A percentile compares a stretch with the other conserved stretches of the same genome.
Conservation (phyloP, 2,888 invertebrate genomes). For the Yponomeuta cagnagella region DNA sequence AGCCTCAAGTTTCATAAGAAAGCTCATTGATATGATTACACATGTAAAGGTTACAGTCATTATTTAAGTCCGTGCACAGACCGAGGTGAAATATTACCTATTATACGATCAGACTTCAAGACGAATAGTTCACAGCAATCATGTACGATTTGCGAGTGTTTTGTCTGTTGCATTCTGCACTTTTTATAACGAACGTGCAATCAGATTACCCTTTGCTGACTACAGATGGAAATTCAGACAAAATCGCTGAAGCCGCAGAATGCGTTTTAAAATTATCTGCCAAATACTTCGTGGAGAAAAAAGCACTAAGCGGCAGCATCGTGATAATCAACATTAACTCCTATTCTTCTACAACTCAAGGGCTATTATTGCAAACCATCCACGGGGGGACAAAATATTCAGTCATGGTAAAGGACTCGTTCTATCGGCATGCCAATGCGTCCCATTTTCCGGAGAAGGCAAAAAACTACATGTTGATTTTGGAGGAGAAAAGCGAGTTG, state of each 20-base stretch:
- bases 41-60: not conserved
- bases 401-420: conserved; percentile 71
- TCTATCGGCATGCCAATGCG: conserved; percentile 64
- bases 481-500: conserved; percentile 64
- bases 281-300: conserved; percentile 70
- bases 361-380: conserved; percentile 57
- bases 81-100: not conserved
- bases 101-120: not conserved
- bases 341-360: conserved; percentile 54
- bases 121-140: not conserved
- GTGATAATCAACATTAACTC: conserved; percentile 70
- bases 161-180: not conserved
- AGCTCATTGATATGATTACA: not conserved
- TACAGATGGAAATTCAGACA: conserved; percentile 48
- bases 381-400: conserved; percentile 65
- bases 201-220: conserved; percentile 51
- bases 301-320: conserved; percentile 67
- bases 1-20: not conserved
- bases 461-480: conserved; percentile 72
- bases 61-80: not conserved
- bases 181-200: conserved; percentile 26
- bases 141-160: not conserved
- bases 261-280: conserved; percentile 71
- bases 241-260: conserved; percentile 60
- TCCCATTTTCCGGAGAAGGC: conserved; percentile 73